phyloP scores from a whole-genome alignment of 1,140 invertebrate species.

The Sitophilus oryzae region DNA sequence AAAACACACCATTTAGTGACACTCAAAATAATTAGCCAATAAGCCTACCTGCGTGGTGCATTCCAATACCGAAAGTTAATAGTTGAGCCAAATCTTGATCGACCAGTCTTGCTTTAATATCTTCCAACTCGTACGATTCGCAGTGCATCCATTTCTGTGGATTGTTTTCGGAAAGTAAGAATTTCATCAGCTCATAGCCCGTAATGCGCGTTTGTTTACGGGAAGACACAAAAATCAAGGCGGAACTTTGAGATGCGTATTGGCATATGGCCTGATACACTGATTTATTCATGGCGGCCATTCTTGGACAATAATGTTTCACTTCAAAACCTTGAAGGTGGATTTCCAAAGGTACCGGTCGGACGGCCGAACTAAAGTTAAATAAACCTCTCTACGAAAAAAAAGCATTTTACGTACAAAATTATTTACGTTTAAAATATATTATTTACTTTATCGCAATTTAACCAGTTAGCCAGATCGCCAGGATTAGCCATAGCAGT shows the following conservation, averaged over 20 bases:
- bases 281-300: slow-evolving; percentile 99
- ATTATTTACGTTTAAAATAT: not conserved
- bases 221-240: slow-evolving; percentile 96
- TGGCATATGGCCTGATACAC: slow-evolving; percentile 91
- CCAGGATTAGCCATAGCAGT: slow-evolving; percentile 96
- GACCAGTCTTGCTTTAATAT: slow-evolving; percentile 21
- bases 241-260: slow-evolving; percentile 85
- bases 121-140: slow-evolving; percentile 22
- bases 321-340: slow-evolving; percentile 91
- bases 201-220: slow-evolving; percentile 94
- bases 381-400: slow-evolving; percentile 75
- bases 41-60: slow-evolving; percentile 92
- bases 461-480: slow-evolving; percentile 95
- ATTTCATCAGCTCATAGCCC: slow-evolving; percentile 92
- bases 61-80: slow-evolving; percentile 93
- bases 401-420: not conserved
- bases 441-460: slow-evolving; percentile 25
- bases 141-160: slow-evolving; percentile 85
- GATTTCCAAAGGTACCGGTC: slow-evolving; percentile 95
- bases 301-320: slow-evolving; percentile 97
- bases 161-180: slow-evolving; percentile 82
- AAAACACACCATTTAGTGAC: not conserved
- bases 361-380: slow-evolving; percentile 95
- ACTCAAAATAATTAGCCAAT: not conserved
- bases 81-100: slow-evolving; percentile 92